Evolutionary conservation across 2,888 invertebrate genomes (phyloP).

Genomic region (Andricus quercusramuli): DNA sequence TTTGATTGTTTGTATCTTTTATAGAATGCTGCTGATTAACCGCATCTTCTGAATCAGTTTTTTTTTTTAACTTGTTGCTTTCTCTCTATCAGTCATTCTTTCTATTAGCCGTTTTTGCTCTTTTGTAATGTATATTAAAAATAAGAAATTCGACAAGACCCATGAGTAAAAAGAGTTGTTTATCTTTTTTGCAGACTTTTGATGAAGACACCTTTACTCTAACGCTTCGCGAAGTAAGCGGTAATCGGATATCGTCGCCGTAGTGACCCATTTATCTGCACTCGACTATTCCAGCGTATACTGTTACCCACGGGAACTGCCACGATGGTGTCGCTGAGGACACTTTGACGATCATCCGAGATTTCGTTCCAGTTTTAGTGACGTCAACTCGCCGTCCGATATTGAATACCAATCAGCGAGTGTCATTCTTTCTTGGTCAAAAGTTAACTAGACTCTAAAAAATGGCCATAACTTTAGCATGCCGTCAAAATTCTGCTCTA

Average conservation of each 20-base stretch:
- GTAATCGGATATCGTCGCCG: constrained; percentile 68
- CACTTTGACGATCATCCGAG: constrained; percentile 38
- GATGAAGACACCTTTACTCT: constrained; percentile 36
- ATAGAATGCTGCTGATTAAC: neutral
- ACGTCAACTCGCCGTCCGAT: constrained; percentile 8
- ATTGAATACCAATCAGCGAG: constrained; percentile 11
- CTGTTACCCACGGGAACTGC: constrained; percentile 63
- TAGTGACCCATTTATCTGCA: constrained; percentile 73
- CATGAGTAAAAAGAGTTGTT: constrained; percentile 24
- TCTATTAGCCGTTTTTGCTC: neutral
- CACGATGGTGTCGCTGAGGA: constrained; percentile 27
- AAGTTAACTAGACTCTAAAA: neutral
- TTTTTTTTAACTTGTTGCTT: neutral
- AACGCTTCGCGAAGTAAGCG: constrained; percentile 62
- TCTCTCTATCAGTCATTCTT: neutral
- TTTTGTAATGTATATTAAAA: neutral
- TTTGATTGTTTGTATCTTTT: neutral
- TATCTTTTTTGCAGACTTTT: constrained; percentile 37
- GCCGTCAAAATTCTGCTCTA: neutral
- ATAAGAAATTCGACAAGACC: neutral
- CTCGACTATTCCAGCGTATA: constrained; percentile 55
- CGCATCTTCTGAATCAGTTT: neutral
- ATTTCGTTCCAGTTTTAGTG: constrained; percentile 41
- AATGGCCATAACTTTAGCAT: neutral
- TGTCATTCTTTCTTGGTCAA: neutral